A percentile compares a stretch with the other conserved stretches of the same genome.
These are phyloP conservation scores for Thryonomys swinderianus DNA, from an alignment of 2,113 vertebrate species.

Conservation along the genomic window DNA sequence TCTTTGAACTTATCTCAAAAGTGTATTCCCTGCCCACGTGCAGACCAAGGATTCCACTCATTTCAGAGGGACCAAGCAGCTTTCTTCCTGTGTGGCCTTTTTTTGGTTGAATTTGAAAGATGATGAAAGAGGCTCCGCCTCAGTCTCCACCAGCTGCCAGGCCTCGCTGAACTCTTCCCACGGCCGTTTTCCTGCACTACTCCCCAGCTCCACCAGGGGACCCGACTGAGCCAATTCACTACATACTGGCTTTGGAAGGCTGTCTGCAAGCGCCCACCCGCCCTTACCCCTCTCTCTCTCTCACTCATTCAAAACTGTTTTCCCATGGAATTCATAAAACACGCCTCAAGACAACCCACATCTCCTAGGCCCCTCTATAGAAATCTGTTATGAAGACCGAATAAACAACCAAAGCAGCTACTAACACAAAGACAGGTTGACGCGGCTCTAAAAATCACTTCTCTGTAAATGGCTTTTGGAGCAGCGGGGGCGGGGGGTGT, in stretches of 20 bases:
- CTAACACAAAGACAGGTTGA: background rate
- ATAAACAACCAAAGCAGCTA: background rate
- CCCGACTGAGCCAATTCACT: background rate
- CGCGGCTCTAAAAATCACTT: background rate
- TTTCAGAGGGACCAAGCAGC: background rate
- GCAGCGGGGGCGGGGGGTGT: too few species aligned
- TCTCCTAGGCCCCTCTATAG: fast-evolving
- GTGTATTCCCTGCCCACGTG: background rate
- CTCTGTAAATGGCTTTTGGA: background rate
- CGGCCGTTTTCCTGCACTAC: background rate
- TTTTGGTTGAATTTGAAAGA: background rate
- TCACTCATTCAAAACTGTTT: background rate
- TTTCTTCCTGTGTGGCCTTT: background rate
- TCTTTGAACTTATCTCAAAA: background rate
- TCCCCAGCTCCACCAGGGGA: background rate
- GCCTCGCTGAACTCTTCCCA: background rate
- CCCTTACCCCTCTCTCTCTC: background rate
- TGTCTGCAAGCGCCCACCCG: background rate
- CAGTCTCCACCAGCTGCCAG: background rate
- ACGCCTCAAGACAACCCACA: background rate
- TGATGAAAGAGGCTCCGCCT: background rate
- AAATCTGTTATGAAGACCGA: background rate
- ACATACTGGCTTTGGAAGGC: background rate
- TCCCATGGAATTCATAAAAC: background rate
- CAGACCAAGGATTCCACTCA: background rate